Evolutionary conservation across 1,140 invertebrate genomes (phyloP), one percentile per base, ranked within the genome.

Genomic region (Bombus soroeensis): DNA sequence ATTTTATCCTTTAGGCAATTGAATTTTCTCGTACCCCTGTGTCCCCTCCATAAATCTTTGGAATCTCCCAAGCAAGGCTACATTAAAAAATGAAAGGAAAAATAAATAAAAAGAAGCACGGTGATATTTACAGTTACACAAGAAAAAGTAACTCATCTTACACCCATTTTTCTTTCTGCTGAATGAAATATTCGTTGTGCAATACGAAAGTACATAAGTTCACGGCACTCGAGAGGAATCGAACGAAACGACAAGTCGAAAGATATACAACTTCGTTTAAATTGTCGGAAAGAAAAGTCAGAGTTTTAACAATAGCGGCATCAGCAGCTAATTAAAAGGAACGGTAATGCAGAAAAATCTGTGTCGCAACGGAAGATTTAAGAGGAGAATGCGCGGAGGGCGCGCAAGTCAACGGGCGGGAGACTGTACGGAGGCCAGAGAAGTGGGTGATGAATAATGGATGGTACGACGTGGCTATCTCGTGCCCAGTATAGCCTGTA

Each of bases 401-500:
- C 9, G 71, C 32, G 62, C 71, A 86, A 79, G 79, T 87, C 74
- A 85, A 75, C 81, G 68, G 53, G 70, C 73, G 47, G 47, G 86
- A 89, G 89, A 89, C 85, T 89, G 77, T 89, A 89, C 88, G 37
- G 83, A 87, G 82, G 79, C 77, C 72, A 74, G 85, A 76, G 91
- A 93, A 94, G 88, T 93, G 86, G 90, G 90, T 92, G 92, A 94
- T 94, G 94, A 94, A 95, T 95, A 94, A 95, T 95, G 93, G 92
- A 95, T 94, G 90, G 89, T 89, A 93, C 92, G 93, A 92, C 89
- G 87, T 90, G 88, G 90, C 90, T 84, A 93, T 94, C 90, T 91
- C 88, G 80, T 81, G 89, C 81, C 88, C 78, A 85, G 81, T 90
- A 91, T 92, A 89, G 90, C 87, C 91, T 92, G 91, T 94, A 93